These are phyloP conservation scores for Phycodurus eques DNA, from an alignment of 2,113 vertebrate species.

Conservation along the genomic window DNA sequence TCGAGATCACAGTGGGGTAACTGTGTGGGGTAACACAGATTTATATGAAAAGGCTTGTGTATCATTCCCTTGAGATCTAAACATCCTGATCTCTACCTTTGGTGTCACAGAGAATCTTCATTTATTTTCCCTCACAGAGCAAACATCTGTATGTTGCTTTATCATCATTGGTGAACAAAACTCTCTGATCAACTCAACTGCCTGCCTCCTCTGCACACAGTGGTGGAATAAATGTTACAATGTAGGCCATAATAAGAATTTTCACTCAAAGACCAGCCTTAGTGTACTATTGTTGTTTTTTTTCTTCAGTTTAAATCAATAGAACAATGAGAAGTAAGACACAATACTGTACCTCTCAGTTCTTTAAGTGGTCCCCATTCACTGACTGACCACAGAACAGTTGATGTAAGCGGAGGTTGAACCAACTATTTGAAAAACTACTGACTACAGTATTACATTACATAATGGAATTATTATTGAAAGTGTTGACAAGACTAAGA, in stretches of 20 bases:
- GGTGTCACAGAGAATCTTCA: background rate
- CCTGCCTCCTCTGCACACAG: background rate
- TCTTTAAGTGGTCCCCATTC: background rate
- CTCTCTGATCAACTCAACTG: background rate
- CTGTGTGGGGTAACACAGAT: no score
- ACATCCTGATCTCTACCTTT: background rate
- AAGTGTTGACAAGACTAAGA: no score
- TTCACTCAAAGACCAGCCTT: background rate
- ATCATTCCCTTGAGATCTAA: background rate
- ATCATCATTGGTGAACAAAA: background rate
- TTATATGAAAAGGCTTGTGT: constrained; percentile 2
- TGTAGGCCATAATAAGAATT: background rate
- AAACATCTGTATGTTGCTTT: background rate
- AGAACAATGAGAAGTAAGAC: background rate
- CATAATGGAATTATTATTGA: no score
- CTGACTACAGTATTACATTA: no score
- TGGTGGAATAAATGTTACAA: background rate
- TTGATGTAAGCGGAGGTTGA: background rate
- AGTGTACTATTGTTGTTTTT: background rate
- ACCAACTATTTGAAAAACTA: no score
- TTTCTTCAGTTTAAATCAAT: background rate
- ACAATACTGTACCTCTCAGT: background rate
- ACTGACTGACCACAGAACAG: background rate
- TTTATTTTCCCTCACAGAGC: background rate
- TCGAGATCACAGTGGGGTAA: background rate